A percentile compares a stretch with the other conserved stretches of the same genome.
These are phyloP conservation scores for Zaprionus bogoriensis DNA, from an alignment of 2,888 invertebrate genomes.

Conservation along the genomic window DNA sequence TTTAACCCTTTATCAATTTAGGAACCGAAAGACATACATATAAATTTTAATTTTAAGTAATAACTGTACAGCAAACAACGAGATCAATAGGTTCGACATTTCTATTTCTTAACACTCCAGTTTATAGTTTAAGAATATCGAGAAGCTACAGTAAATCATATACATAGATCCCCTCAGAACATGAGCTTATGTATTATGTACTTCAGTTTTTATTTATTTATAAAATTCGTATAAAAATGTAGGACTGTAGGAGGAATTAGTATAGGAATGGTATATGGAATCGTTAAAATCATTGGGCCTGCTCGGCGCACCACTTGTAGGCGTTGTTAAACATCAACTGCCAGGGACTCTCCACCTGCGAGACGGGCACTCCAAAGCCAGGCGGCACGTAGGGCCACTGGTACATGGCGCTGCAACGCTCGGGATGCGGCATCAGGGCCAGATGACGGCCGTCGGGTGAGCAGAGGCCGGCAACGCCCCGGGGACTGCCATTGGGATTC, in stretches of 20 bases:
- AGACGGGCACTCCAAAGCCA: constrained; percentile 79
- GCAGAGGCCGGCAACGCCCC: constrained; percentile 94
- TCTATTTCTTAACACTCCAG: no score
- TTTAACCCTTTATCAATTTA: no score
- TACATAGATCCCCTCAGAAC: no score
- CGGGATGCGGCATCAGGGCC: constrained; percentile 99
- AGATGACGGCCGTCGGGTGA: constrained; percentile 96
- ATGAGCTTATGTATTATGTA: no score
- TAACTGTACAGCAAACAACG: no score
- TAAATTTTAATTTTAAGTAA: no score
- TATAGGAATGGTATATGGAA: neutral
- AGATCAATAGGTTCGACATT: no score
- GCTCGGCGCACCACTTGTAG: constrained; percentile 86
- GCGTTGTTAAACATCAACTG: constrained; percentile 95
- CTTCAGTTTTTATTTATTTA: no score
- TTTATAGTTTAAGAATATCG: no score
- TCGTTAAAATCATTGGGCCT: constrained; percentile 1
- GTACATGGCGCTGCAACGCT: constrained; percentile 94
- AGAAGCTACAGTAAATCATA: no score
- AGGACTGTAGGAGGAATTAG: neutral
- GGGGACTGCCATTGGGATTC: constrained; percentile 96
- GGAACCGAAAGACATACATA: no score
- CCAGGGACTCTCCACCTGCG: constrained; percentile 91
- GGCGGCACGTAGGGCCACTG: constrained; percentile 91
- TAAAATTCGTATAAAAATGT: neutral